These are phyloP conservation scores for Ceratina japonica DNA, from an alignment of 1,140 invertebrate genomes.

Conservation along the genomic window DNA sequence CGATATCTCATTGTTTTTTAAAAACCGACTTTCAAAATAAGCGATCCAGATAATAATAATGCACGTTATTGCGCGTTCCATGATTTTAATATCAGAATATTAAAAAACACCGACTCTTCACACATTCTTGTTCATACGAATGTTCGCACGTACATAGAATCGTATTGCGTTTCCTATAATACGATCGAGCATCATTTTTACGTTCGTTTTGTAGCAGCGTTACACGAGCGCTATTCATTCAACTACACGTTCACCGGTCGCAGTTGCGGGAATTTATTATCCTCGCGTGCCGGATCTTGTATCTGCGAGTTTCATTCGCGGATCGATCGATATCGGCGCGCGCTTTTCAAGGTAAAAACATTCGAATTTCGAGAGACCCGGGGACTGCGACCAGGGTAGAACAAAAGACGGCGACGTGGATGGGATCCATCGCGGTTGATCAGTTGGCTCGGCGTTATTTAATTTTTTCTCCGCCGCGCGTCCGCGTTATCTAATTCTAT, in stretches of 20 bases:
- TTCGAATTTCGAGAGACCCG: neutral
- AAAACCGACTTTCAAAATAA: too few species aligned
- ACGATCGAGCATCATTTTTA: neutral
- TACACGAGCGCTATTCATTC: too few species aligned
- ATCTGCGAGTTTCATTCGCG: conserved; percentile 12
- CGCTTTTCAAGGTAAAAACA: conserved; percentile 18
- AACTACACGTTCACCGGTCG: neutral
- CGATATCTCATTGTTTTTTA: too few species aligned
- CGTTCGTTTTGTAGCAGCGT: neutral
- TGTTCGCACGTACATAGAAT: neutral
- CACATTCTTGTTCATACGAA: too few species aligned
- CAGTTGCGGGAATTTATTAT: conserved; percentile 22
- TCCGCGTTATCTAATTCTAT: neutral
- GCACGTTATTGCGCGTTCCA: too few species aligned
- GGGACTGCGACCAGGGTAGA: too few species aligned
- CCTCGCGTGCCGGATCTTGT: neutral
- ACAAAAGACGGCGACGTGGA: neutral
- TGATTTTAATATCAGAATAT: neutral
- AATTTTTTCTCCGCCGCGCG: neutral
- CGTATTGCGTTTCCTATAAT: too few species aligned
- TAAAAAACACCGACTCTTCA: too few species aligned
- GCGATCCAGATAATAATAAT: too few species aligned
- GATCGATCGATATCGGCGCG: neutral
- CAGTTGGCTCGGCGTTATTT: neutral
- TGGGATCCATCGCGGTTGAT: neutral